phyloP scores from a whole-genome alignment of 2,113 vertebrate species.

The Struthio camelus region DNA sequence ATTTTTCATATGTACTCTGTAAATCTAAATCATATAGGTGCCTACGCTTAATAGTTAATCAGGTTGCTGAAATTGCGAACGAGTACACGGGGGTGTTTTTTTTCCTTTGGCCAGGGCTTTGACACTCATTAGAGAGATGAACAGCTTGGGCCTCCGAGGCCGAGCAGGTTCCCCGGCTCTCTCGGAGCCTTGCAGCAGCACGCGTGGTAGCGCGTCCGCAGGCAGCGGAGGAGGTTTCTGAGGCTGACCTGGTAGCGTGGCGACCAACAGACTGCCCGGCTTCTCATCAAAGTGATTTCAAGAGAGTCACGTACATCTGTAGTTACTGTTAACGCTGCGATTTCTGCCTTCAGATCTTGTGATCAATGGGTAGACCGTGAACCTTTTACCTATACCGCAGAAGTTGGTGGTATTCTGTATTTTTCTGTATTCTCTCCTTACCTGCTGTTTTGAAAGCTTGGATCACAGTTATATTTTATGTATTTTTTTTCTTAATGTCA shows the following conservation, averaged over 20 bases:
- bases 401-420: not conserved
- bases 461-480: not conserved
- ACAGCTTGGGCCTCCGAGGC: not conserved
- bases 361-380: not conserved
- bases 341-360: not conserved
- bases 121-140: not conserved
- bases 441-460: not conserved
- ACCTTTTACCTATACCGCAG: not conserved
- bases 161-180: not conserved
- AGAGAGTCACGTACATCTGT: not conserved
- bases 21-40: not conserved
- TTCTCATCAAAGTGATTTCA: not conserved
- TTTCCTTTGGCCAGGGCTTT: not conserved
- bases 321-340: not conserved
- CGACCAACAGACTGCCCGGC: not conserved
- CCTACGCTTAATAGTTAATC: not conserved
- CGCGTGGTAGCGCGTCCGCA: no score
- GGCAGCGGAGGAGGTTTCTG: not conserved
- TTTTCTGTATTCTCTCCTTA: not conserved
- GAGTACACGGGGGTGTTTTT: not conserved
- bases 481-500: not conserved
- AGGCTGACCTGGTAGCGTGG: not conserved
- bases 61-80: not conserved
- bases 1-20: not conserved
- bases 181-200: no score